These are phyloP conservation scores for Gymnorhina tibicen DNA, from an alignment of 2,113 vertebrate genomes.

Conservation along the genomic window DNA sequence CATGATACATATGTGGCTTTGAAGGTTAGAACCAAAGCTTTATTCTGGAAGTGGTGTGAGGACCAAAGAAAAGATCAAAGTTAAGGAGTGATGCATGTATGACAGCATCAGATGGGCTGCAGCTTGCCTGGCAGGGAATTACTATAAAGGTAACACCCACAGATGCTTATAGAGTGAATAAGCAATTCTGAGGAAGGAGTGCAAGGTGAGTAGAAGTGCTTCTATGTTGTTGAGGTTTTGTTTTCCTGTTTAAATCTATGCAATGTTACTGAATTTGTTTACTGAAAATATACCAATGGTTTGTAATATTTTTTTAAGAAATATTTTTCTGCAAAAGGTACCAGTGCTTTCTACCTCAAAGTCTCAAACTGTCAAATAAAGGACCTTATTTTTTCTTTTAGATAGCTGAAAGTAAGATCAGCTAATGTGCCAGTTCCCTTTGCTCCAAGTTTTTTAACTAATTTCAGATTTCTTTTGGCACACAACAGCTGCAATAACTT, in stretches of 20 bases:
- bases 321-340: not conserved
- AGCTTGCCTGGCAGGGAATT: not conserved
- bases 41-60: not conserved
- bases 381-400: not conserved
- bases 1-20: not conserved
- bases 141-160: not conserved
- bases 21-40: not conserved
- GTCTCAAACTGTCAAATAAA: not conserved
- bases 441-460: not conserved
- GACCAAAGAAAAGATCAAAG: slow-evolving; percentile 25
- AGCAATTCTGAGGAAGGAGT: not conserved
- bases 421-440: not conserved
- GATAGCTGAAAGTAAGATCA: not conserved
- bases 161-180: not conserved
- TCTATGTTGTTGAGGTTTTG: not conserved
- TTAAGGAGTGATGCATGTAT: not conserved
- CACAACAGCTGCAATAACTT: not conserved
- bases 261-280: not conserved
- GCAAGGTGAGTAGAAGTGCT: not conserved
- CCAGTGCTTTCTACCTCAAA: not conserved
- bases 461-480: not conserved
- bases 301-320: not conserved
- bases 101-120: not conserved
- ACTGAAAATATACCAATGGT: not conserved
- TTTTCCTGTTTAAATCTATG: not conserved